Base-by-base conservation (phyloP, 2,113 vertebrate species). In the Pangasianodon hypophthalmus region DNA sequence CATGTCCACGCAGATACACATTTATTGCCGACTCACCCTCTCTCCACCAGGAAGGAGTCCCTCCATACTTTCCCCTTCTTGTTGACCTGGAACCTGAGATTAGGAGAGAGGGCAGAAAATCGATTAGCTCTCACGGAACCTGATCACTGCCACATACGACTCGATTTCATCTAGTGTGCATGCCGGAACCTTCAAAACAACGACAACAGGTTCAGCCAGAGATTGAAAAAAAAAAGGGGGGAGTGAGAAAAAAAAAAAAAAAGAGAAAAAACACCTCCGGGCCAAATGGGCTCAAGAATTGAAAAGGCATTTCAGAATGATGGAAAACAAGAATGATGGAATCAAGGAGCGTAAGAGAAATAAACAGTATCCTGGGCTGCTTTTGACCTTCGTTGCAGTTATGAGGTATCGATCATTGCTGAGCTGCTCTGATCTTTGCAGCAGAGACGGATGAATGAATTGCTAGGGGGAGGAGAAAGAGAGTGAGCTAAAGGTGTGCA, bases 31-130 rank as follows among this genome's bases (percentile, higher is more conserved):
- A 84, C 90, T 97, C 93, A 99, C 98, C 98, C 98, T 96, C 98
- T 96, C 94, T 99, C 98, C 92, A 99, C 98, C 90, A 99, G 96
- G 88, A 99, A 99, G 0, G 98, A 99, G 93, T 99, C 98, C 89
- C 98, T 96, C 98, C 98, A 99, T 83, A 98, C 94, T 92, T 98
- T 97, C 67, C 96, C 93, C 94, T 97, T 99, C 95, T 95, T 98
- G 94, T 96, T 98, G 90, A 97, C 92, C 90, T 98, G 98, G 91
- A 99, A 98, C 95, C 98, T 99, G 93, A 77, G 69, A 91, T 88
- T 87, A 88, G 91, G 87, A 60, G 80, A 89, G 64, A 88, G 26
- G 32, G 84, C 64, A 58, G 84, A 86, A 87, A 62, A 87, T 90
- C 87, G 50, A 89, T 92, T n/a, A 62, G 87, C 52, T 18, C 41